Evolutionary conservation across 2,113 vertebrate species (phyloP), one percentile per base, ranked within the genome.

Genomic region (Zapornia atra): DNA sequence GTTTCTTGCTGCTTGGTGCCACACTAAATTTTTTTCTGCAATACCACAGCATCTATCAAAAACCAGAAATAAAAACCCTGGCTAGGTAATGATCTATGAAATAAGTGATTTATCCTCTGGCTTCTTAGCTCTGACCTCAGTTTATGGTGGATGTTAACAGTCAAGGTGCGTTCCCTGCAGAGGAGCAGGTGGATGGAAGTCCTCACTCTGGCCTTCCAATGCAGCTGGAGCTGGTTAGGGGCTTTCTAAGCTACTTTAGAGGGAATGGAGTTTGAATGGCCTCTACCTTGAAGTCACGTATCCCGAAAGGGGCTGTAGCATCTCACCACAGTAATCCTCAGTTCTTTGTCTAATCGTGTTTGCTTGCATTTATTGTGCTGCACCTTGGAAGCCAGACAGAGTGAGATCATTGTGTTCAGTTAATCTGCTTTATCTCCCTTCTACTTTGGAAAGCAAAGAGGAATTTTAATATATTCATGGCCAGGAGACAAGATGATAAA

Each of bases 341-440:
- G 5, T 71, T 16, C n/a, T 84, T 59, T 44, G 12, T 57, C 77
- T 72, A 28, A 53, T 64, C 0, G 1, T 3, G 4, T 84, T 89
- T 82, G 44, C 70, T 88, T 85, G 22, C 11, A 5, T 66, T 82
- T 88, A 46, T 31, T 51, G 33, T 71, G 36, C 61, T 90, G 50
- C 44, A 76, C 81, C 63, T 87, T n/a, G 66, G 78, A 85, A 87
- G n/a, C 40, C 26, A 85, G 50, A 48, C 33, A 72, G 84, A 89
- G n/a, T 53, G 54, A 80, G 82, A 92, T 51, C 57, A 28, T 84
- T 71, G 21, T 76, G 16, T 85, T 76, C 34, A 36, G 61, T 72
- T 94, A 61, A 89, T 87, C 86, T 79, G 48, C 46, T 94, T 95
- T 82, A 81, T 84, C 40, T 84, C 18, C 18, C 24, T 72, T 68